A percentile compares a stretch with the other conserved stretches of the same genome.
Conservation (phyloP, 2,888 invertebrate genomes). For the Megastigmus dorsalis region DNA sequence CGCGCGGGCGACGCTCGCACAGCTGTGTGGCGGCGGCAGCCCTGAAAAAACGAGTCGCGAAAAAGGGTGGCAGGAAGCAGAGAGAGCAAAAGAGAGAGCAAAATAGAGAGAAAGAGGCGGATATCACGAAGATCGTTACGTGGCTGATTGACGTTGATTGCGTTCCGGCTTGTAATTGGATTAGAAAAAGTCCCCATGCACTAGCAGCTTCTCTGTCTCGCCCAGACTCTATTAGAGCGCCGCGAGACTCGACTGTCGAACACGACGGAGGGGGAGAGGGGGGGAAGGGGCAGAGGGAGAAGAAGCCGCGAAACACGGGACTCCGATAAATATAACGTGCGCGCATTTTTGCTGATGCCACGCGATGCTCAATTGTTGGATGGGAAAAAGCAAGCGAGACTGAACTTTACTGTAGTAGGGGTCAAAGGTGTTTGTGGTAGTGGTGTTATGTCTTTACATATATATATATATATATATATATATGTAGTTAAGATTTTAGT, state of each 20-base stretch:
- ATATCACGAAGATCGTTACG: slow-evolving; percentile 49
- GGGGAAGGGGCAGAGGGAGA: neutral
- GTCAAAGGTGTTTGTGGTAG: no score
- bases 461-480: no score
- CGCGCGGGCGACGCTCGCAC: neutral
- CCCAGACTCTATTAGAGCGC: slow-evolving; percentile 25
- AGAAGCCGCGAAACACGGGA: neutral
- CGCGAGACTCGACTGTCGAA: slow-evolving; percentile 25
- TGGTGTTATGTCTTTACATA: no score
- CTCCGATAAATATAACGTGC: neutral
- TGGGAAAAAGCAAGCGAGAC: no score
- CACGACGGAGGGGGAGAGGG: neutral
- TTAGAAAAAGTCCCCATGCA: slow-evolving; percentile 54
- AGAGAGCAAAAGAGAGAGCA: neutral
- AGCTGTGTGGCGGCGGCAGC: no score
- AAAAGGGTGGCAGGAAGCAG: neutral
- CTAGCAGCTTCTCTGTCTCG: neutral
- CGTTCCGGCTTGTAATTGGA: slow-evolving; percentile 56
- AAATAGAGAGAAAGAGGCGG: neutral
- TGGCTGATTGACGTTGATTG: slow-evolving; percentile 58
- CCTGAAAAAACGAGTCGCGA: no score
- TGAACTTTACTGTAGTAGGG: no score
- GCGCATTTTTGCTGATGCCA: no score
- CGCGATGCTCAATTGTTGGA: no score
- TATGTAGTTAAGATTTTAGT: no score